phyloP scores from a whole-genome alignment of 2,888 invertebrate species.

The Noctua janthe region DNA sequence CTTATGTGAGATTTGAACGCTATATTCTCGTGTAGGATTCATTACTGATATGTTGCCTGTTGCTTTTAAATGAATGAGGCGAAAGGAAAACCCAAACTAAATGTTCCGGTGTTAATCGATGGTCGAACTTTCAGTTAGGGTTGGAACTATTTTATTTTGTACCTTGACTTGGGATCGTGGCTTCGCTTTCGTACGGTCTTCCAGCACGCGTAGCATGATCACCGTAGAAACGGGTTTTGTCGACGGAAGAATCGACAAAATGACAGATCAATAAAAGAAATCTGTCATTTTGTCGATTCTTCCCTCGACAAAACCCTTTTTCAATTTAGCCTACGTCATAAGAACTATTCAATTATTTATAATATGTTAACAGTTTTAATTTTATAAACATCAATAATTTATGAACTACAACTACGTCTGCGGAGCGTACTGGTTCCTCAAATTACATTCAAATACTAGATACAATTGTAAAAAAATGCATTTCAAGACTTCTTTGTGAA shows the following conservation, averaged over 20 bases:
- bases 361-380: too few relatives aligned
- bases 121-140: neutral
- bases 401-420: neutral
- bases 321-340: too few relatives aligned
- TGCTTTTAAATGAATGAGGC: conserved; percentile 34
- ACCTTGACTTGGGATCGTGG: neutral
- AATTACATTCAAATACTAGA: neutral
- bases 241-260: too few relatives aligned
- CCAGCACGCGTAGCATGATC: too few relatives aligned
- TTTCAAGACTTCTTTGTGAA: neutral
- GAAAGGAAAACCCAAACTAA: neutral
- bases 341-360: too few relatives aligned
- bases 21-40: conserved; percentile 31
- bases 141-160: neutral
- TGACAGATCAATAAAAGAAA: too few relatives aligned
- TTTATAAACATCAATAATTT: too few relatives aligned
- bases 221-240: too few relatives aligned
- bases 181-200: neutral
- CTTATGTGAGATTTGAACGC: conserved; percentile 45
- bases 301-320: too few relatives aligned
- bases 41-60: conserved; percentile 52
- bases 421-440: neutral
- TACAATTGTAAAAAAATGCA: neutral
- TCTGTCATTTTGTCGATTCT: too few relatives aligned
- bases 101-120: neutral